Evolutionary conservation across 2,113 vertebrate species (phyloP).

Genomic region (Salvator merianae): DNA sequence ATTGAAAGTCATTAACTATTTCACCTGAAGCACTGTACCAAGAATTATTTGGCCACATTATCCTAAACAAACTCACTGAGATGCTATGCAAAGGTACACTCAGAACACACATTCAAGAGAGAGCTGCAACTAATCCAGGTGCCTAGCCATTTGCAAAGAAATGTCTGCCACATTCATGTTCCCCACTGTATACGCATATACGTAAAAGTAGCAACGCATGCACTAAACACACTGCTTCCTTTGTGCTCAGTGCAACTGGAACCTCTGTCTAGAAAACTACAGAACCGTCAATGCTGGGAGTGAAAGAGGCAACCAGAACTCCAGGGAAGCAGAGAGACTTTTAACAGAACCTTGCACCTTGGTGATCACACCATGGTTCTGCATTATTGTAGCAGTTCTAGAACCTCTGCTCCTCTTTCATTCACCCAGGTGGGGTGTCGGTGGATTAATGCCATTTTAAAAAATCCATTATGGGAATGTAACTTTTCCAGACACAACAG

Average conservation of each 20-base stretch:
- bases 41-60: not conserved
- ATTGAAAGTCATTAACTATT: not conserved
- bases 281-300: not conserved
- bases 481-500: not conserved
- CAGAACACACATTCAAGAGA: not conserved
- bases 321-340: not conserved
- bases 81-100: not conserved
- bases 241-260: too few relatives aligned
- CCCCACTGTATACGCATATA: too few relatives aligned
- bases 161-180: not conserved
- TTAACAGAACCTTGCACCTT: not conserved
- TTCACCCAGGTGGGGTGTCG: not conserved
- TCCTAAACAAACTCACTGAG: not conserved
- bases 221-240: not conserved
- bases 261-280: not conserved
- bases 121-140: not conserved
- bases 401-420: not conserved
- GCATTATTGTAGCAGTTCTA: not conserved
- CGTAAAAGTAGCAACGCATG: not conserved
- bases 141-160: not conserved
- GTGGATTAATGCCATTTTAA: not conserved
- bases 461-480: not conserved
- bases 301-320: not conserved
- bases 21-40: not conserved
- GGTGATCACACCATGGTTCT: not conserved